phyloP scores from a whole-genome alignment of 2,797 vertebrate genomes.

The Macrochelys suwanniensis region DNA sequence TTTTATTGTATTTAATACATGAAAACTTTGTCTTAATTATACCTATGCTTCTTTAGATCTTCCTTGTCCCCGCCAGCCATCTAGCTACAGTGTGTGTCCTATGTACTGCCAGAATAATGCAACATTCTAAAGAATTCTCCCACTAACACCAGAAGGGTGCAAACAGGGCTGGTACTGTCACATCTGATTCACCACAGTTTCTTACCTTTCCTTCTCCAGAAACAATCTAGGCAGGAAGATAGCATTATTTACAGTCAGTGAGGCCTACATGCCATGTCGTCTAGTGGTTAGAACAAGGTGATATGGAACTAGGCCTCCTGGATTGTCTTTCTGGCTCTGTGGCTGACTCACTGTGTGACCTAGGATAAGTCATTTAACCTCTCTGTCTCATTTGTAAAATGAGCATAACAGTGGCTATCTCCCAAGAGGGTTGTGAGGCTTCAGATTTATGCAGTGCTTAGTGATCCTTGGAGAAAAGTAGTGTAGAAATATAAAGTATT shows the following conservation, averaged over 20 bases:
- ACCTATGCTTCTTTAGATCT: background rate
- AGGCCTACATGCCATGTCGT: background rate
- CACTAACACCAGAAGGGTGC: background rate
- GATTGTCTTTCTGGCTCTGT: background rate
- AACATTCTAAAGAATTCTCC: background rate
- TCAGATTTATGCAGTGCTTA: background rate
- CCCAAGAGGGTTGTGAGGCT: background rate
- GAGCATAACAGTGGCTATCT: background rate
- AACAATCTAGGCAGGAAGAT: background rate
- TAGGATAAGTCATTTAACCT: background rate
- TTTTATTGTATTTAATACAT: background rate
- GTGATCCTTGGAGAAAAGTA: background rate
- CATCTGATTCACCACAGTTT: accelerated
- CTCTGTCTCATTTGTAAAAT: background rate
- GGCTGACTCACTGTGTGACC: background rate
- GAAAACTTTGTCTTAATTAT: background rate
- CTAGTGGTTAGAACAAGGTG: background rate
- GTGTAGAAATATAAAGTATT: background rate
- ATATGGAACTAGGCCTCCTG: background rate
- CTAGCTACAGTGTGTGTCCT: too few species aligned
- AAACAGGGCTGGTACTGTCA: background rate
- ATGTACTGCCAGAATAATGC: accelerated
- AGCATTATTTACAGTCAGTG: background rate
- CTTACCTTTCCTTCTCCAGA: background rate
- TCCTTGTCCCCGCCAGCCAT: background rate